A percentile compares a stretch with the other conserved stretches of the same genome.
Conservation (phyloP, 2,888 invertebrate genomes). For the Ectemnius cavifrons region DNA sequence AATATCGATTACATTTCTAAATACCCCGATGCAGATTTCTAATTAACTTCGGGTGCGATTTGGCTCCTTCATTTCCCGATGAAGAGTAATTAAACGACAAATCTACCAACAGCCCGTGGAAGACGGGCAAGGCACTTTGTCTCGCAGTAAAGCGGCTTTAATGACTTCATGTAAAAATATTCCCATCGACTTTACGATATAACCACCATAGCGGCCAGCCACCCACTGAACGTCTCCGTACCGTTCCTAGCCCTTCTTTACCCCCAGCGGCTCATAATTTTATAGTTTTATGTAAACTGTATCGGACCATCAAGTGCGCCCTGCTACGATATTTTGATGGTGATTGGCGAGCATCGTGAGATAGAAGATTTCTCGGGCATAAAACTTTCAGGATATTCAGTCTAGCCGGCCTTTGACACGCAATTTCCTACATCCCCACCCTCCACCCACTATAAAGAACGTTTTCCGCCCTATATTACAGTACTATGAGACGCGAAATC, state of each 20-base stretch:
- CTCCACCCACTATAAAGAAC: conserved; percentile 58
- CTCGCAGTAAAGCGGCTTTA: conserved; percentile 72
- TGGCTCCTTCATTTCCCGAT: conserved; percentile 67
- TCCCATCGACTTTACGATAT: conserved; percentile 70
- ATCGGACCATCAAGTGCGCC: conserved; percentile 69
- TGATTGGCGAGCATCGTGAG: conserved; percentile 72
- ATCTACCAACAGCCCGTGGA: conserved; percentile 19
- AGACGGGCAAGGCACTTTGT: conserved; percentile 63
- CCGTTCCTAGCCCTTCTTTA: conserved; percentile 56
- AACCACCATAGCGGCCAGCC: conserved; percentile 22
- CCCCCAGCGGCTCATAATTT: conserved; percentile 68
- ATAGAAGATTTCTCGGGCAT: conserved; percentile 53
- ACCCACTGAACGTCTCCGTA: conserved; percentile 17
- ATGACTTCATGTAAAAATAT: conserved; percentile 75
- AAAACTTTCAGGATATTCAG: conserved; percentile 47
- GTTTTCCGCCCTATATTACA: conserved; percentile 42
- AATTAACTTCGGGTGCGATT: conserved; percentile 62
- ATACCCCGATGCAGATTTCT: conserved; percentile 37
- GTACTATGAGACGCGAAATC: conserved; percentile 27
- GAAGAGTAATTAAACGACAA: conserved; percentile 69
- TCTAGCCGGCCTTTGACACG: conserved; percentile 65
- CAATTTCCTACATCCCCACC: conserved; percentile 66
- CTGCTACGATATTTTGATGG: conserved; percentile 72
- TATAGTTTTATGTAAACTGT: conserved; percentile 78
- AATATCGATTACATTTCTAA: conserved; percentile 49